Evolutionary conservation across 2,113 vertebrate species (phyloP).

Genomic region (Rutilus rutilus): DNA sequence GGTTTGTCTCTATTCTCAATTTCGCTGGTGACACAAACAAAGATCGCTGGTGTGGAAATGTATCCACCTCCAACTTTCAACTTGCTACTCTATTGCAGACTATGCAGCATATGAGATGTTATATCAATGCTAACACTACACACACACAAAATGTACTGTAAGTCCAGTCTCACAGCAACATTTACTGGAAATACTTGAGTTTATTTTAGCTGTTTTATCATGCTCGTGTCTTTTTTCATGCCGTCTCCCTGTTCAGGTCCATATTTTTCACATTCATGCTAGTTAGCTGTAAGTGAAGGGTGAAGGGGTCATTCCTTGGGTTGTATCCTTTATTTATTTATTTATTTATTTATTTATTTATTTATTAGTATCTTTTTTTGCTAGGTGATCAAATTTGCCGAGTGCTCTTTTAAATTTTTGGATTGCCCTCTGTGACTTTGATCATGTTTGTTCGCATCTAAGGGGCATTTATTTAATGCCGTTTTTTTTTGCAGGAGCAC

Average conservation of each 20-base stretch:
- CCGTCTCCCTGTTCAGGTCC: background rate
- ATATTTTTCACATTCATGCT: background rate
- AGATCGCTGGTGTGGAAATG: constrained; percentile 34
- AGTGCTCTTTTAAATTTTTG: background rate
- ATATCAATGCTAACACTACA: constrained; percentile 41
- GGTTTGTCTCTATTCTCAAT: constrained; percentile 19
- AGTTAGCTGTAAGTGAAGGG: background rate
- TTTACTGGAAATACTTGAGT: constrained; percentile 62
- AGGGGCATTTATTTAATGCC: background rate
- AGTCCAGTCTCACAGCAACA: constrained; percentile 36
- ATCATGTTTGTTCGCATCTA: background rate
- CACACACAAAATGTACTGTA: constrained; percentile 26
- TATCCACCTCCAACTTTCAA: constrained; percentile 49
- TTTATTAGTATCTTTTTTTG: too few relatives aligned
- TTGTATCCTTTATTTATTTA: background rate
- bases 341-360: background rate
- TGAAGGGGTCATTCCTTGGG: constrained; percentile 23
- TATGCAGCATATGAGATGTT: constrained; percentile 68
- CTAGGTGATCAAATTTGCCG: background rate
- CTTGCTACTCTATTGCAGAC: constrained; percentile 62
- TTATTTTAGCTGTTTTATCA: constrained; percentile 30
- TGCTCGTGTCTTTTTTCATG: background rate
- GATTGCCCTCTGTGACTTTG: background rate
- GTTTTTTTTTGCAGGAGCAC: background rate
- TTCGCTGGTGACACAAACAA: constrained; percentile 25